A percentile compares a stretch with the other conserved stretches of the same genome.
Conservation (phyloP, 2,888 invertebrate species). For the Kryphioiulus occultus region DNA sequence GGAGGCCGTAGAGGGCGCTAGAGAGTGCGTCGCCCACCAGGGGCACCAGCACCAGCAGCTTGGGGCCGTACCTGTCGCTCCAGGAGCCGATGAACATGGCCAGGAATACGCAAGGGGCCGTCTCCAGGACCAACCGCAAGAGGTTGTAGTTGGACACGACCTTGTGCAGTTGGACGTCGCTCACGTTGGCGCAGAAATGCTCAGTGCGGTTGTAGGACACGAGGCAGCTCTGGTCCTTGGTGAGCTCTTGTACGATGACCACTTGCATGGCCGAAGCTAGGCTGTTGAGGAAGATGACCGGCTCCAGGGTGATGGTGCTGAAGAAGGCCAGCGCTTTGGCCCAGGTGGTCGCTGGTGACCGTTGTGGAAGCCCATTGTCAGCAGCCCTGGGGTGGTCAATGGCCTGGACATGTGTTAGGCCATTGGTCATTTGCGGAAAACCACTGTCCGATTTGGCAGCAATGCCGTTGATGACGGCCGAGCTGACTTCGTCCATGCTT, state of each 20-base stretch:
- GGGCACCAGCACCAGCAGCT: slow-evolving; percentile 39
- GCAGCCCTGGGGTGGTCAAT: neutral
- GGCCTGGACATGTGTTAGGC: neutral
- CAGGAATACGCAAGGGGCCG: slow-evolving; percentile 31
- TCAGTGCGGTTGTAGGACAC: neutral
- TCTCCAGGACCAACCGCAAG: neutral
- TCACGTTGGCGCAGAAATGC: slow-evolving; percentile 26
- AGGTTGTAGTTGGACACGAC: slow-evolving; percentile 14
- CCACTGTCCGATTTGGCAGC: too few species aligned
- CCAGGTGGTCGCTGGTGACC: neutral
- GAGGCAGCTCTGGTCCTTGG: slow-evolving; percentile 1
- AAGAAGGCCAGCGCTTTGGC: neutral
- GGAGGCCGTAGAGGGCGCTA: neutral
- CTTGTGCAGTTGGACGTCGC: neutral
- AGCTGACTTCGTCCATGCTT: neutral
- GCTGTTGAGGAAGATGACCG: neutral
- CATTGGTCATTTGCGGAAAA: neutral
- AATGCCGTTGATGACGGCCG: neutral
- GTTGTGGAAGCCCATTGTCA: neutral
- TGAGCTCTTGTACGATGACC: neutral
- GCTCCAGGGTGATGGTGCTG: slow-evolving; percentile 42
- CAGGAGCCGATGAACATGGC: slow-evolving; percentile 44
- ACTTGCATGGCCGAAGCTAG: slow-evolving; percentile 22
- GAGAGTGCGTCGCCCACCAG: slow-evolving; percentile 35
- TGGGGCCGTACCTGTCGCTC: slow-evolving; percentile 44